Conservation (phyloP, 2,888 invertebrate genomes). For the Nephrotoma flavescens region DNA sequence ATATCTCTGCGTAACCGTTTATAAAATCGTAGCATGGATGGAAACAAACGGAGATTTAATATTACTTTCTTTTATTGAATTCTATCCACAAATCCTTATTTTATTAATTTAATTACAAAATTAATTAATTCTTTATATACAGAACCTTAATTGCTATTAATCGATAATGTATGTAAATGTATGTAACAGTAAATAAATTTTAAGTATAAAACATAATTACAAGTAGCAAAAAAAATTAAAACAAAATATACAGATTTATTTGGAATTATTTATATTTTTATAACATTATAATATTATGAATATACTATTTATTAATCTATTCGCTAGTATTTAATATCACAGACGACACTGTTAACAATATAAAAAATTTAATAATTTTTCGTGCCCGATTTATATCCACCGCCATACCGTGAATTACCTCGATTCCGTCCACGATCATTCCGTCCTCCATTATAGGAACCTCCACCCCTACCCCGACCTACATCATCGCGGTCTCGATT, state of each 20-base stretch:
- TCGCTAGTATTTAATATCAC: neutral
- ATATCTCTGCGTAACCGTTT: neutral
- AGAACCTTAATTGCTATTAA: neutral
- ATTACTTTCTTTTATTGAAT: neutral
- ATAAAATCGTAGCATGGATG: neutral
- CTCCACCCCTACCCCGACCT: neutral
- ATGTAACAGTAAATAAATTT: neutral
- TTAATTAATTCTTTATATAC: neutral
- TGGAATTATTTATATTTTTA: neutral
- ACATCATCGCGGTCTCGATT: neutral
- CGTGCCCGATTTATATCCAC: neutral
- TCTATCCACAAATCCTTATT: neutral
- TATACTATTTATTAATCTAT: neutral
- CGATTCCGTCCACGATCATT: neutral
- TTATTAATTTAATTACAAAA: neutral
- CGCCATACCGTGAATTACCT: neutral
- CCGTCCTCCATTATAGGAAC: neutral
- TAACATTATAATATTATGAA: neutral
- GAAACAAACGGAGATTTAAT: neutral
- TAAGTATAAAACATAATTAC: neutral
- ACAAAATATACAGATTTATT: neutral
- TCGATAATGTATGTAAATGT: neutral
- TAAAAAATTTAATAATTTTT: neutral
- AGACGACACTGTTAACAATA: neutral
- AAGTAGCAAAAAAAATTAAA: neutral